Conservation (phyloP, 1,140 invertebrate genomes). For the Neodiprion fabricii region DNA sequence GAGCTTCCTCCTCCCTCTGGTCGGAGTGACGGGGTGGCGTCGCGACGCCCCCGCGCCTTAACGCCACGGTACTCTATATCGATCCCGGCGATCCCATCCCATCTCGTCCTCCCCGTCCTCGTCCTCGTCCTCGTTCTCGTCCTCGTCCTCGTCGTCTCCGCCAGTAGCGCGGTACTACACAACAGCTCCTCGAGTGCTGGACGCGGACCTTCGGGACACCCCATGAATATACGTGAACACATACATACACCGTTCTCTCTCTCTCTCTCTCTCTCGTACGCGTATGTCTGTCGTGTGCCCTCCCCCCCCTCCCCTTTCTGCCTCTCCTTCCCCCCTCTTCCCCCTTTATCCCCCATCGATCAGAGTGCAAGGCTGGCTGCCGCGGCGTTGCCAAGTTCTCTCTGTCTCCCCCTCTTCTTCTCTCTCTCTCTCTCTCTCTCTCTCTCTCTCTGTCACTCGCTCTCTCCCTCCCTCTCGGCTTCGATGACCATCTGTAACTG, state of each 20-base stretch:
- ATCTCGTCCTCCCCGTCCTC: background rate
- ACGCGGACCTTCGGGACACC: slow-evolving; percentile 14
- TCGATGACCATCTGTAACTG: slow-evolving; percentile 10
- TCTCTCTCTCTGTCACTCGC: slow-evolving; percentile 14
- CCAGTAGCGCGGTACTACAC: background rate
- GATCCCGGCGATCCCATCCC: slow-evolving; percentile 1
- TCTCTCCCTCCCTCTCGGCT: slow-evolving; percentile 11
- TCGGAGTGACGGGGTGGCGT: slow-evolving; percentile 13
- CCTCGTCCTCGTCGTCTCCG: background rate
- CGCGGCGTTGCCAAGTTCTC: slow-evolving; percentile 45
- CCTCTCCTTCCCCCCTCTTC: slow-evolving; percentile 15
- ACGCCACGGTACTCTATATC: slow-evolving; percentile 17
- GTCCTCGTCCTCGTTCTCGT: slow-evolving; percentile 6
- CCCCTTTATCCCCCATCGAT: slow-evolving; percentile 28
- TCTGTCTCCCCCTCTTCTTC: slow-evolving; percentile 37
- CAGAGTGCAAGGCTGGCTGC: slow-evolving; percentile 24
- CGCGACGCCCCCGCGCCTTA: slow-evolving; percentile 28
- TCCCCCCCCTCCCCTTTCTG: slow-evolving; percentile 18
- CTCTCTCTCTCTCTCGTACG: background rate
- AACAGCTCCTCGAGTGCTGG: background rate
- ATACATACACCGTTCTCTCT: background rate
- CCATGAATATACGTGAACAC: background rate
- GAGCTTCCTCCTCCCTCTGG: background rate
- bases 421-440: background rate
- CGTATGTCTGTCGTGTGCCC: background rate